Evolutionary conservation across 2,888 invertebrate species (phyloP).

Genomic region (Flexamia atlantica): DNA sequence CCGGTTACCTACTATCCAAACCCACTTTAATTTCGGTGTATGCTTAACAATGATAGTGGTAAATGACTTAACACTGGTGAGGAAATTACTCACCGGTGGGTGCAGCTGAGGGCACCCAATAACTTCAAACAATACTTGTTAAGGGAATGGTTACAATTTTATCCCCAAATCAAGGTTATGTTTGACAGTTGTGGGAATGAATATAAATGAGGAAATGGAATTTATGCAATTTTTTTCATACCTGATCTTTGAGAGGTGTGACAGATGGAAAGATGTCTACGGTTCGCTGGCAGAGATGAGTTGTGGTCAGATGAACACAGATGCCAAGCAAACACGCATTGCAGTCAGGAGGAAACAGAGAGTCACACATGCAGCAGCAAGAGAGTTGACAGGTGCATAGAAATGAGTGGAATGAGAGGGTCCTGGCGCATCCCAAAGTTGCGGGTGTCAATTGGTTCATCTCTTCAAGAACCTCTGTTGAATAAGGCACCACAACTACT

Average conservation of each 20-base stretch:
- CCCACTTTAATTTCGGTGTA: no score
- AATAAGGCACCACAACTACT: conserved; percentile 68
- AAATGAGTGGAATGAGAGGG: conserved; percentile 75
- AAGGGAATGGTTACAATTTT: no score
- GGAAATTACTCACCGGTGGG: no score
- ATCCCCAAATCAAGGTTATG: no score
- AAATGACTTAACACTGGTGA: no score
- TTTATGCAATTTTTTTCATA: conserved; percentile 66
- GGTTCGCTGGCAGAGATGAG: conserved; percentile 75
- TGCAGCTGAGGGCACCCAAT: no score
- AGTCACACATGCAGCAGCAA: conserved; percentile 81
- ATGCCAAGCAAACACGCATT: conserved; percentile 81
- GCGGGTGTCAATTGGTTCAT: conserved; percentile 58
- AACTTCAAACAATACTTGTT: no score
- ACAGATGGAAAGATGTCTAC: conserved; percentile 73
- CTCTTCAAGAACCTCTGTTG: conserved; percentile 61
- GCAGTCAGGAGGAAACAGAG: conserved; percentile 81
- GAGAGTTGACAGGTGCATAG: conserved; percentile 76
- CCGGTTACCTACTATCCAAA: no score
- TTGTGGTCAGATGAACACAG: conserved; percentile 76
- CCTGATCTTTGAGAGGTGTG: conserved; percentile 75
- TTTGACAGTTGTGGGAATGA: not conserved
- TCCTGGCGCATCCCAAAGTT: conserved; percentile 73
- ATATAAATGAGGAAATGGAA: not conserved
- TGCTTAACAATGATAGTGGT: no score